Conservation (phyloP, 2,797 vertebrate species). For the Clamator glandarius region DNA sequence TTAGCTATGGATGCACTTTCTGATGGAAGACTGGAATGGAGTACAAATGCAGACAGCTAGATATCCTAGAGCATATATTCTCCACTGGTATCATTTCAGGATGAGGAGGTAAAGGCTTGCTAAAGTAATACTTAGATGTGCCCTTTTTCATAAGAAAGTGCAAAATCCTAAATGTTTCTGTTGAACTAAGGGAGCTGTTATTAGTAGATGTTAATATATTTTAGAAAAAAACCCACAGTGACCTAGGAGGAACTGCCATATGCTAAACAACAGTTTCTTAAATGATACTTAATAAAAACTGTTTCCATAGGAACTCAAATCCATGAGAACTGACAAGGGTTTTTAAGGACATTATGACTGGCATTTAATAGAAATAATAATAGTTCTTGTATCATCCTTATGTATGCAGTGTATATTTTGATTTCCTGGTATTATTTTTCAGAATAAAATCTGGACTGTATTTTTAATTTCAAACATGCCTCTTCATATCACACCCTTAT, state of each 20-base stretch:
- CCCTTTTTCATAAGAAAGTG: not conserved
- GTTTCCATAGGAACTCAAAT: constrained; percentile 59
- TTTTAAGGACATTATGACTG: constrained; percentile 48
- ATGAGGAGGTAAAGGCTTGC: not conserved
- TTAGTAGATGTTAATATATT: constrained; percentile 3
- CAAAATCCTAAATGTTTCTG: not conserved
- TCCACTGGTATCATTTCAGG: not conserved
- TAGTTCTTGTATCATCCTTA: not conserved
- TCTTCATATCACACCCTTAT: not conserved
- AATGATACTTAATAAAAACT: not conserved
- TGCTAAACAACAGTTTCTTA: not conserved
- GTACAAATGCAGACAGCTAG: not conserved
- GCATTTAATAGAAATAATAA: constrained; percentile 42
- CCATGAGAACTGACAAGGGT: constrained; percentile 20
- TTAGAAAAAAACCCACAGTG: not conserved
- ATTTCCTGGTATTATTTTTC: constrained; percentile 33
- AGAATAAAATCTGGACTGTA: not conserved
- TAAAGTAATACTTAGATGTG: not conserved
- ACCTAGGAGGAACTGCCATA: not conserved
- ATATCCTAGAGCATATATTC: not conserved
- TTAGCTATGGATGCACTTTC: not conserved
- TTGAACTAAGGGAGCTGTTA: not conserved
- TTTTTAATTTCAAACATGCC: not conserved
- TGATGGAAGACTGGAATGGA: not conserved
- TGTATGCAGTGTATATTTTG: not conserved